Conservation (phyloP, 2,888 invertebrate genomes). For the Cabera pusaria region DNA sequence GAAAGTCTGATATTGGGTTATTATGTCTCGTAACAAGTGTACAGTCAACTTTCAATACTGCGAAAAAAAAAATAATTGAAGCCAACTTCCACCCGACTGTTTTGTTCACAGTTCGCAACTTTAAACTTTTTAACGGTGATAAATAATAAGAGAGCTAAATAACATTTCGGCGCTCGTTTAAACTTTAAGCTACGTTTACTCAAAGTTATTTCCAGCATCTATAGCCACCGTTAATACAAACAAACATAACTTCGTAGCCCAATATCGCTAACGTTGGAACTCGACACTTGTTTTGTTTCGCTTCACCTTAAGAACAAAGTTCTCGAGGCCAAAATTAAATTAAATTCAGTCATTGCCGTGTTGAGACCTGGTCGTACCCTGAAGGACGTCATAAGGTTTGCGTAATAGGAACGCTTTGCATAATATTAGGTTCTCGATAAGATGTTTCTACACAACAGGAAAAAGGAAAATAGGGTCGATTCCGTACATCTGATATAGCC, state of each 20-base stretch:
- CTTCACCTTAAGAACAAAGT: constrained; percentile 27
- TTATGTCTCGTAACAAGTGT: no score
- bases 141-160: constrained; percentile 6
- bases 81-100: neutral
- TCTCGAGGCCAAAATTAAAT: constrained; percentile 31
- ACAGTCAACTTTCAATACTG: no score
- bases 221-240: constrained; percentile 24
- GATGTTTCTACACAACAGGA: neutral
- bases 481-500: no score
- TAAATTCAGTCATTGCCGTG: constrained; percentile 28
- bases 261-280: constrained; percentile 26
- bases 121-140: constrained; percentile 7
- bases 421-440: constrained; percentile 7
- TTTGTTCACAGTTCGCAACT: neutral
- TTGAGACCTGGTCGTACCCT: constrained; percentile 15
- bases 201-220: constrained; percentile 24
- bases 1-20: no score
- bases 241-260: constrained; percentile 27
- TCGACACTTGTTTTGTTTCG: constrained; percentile 29
- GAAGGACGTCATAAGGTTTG: constrained; percentile 19
- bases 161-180: constrained; percentile 13
- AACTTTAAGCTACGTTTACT: constrained; percentile 20
- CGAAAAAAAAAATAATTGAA: neutral
- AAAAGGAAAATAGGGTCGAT: no score
- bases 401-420: constrained; percentile 13